A percentile compares a stretch with the other conserved stretches of the same genome.
Conservation (phyloP, 2,888 invertebrate genomes). For the Sisyra terminalis region DNA sequence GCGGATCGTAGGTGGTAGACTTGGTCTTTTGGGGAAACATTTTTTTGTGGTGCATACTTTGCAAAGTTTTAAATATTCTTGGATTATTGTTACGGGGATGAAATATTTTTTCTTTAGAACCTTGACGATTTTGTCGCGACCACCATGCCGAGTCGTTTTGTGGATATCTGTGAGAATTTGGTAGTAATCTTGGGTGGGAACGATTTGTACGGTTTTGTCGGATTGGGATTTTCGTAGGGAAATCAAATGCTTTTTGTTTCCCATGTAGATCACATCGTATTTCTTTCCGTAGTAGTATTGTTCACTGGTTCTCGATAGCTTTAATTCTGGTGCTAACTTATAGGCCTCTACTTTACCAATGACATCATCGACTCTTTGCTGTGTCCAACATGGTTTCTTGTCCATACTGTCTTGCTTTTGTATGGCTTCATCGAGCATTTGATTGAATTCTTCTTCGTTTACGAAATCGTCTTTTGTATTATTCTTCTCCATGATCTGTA, state of each 20-base stretch:
- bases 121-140: conserved; percentile 13
- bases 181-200: conserved; percentile 1
- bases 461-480: no score
- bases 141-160: conserved; percentile 12
- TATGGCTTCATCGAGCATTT: no score
- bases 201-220: conserved; percentile 3
- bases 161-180: conserved; percentile 7
- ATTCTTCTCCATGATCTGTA: no score
- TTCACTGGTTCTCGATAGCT: conserved; percentile 9
- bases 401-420: no score
- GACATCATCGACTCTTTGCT: background rate
- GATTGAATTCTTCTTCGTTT: no score
- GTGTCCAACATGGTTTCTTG: background rate
- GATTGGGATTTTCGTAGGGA: conserved; percentile 5
- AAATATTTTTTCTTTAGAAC: conserved; percentile 9
- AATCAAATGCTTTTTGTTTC: conserved; percentile 10
- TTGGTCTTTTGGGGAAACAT: conserved; percentile 9
- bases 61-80: conserved; percentile 11
- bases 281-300: conserved; percentile 9
- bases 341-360: background rate
- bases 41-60: conserved; percentile 11
- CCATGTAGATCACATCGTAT: conserved; percentile 10
- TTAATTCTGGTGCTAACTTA: conserved; percentile 2
- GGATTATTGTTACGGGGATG: conserved; percentile 9
- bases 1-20: no score